Base-by-base conservation (phyloP, 1,140 invertebrate species). In the Parapsyche elsis region DNA sequence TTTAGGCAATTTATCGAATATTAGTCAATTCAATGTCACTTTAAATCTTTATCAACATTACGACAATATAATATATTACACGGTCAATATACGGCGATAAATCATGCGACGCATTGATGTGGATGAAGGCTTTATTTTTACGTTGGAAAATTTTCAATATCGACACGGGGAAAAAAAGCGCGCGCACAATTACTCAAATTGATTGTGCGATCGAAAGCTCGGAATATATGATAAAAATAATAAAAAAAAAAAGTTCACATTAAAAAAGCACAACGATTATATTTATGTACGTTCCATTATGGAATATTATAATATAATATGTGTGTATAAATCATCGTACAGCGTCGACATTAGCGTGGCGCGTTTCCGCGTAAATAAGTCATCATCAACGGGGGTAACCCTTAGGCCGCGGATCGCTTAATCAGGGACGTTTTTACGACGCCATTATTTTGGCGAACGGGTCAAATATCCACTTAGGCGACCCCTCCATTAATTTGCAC, bases 391-490 rank as follows among this genome's bases (percentile, higher is more conserved):
- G 71, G 21, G 44, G 19, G 70, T 44, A 70, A 78, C 24, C 67
- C 61, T 44, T 14, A 16, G 19, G 53, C 16, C 24, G 38, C 44
- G 64, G 59, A 80, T 80, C 79, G 76, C 79, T 80, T 80, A 80
- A 80, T 80, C 73, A 76, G 79, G 57, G 75, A 76, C 79, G 73
- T 80, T 77, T 80, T 80, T 80, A 80, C 67, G 79, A 77, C 64
- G 75, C 74, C 79, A 76, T 80, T 80, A 80, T 80, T 80, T 80
- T 80, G 30, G 79, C 59, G 73, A 80, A 76, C 79, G 79, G 79
- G 79, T 80, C 79, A 80, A 80, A 80, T 80, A 80, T 80, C 79
- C 74, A 80, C 79, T 80, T 80, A 71, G 61, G 30, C 79, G 73
- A 49, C 44, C 79, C 79, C 59, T 49, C 73, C 79, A 76, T 80